These are phyloP conservation scores for Tineola bisselliella DNA, from an alignment of 2,888 invertebrate genomes.

Conservation along the genomic window DNA sequence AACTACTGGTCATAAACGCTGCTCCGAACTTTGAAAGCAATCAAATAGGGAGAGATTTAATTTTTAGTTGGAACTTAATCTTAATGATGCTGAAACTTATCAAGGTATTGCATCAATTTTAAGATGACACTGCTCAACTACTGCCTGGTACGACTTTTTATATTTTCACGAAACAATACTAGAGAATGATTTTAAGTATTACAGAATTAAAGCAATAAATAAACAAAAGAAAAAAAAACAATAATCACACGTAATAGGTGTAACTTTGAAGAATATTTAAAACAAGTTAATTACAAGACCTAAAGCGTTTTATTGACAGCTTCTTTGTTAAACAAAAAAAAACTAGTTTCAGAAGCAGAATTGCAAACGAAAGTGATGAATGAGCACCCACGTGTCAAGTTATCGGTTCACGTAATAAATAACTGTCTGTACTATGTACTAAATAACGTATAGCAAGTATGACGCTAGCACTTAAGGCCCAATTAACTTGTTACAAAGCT, in stretches of 20 bases:
- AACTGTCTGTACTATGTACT: slow-evolving; percentile 21
- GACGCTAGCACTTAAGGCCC: slow-evolving; percentile 6
- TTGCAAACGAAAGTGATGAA: slow-evolving; percentile 27
- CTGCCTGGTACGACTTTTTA: too few species aligned
- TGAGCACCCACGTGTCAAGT: slow-evolving; percentile 24
- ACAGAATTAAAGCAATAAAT: too few species aligned
- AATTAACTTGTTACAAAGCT: slow-evolving; percentile 7
- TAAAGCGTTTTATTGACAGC: slow-evolving; percentile 2
- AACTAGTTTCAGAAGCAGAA: slow-evolving; percentile 15
- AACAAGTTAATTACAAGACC: neutral
- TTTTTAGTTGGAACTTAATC: neutral
- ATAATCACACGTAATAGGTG: neutral
- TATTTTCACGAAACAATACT: too few species aligned
- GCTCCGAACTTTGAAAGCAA: neutral
- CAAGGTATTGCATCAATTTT: too few species aligned
- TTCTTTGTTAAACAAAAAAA: slow-evolving; percentile 3
- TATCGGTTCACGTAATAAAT: slow-evolving; percentile 26
- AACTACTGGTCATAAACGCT: slow-evolving; percentile 11
- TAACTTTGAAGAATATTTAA: neutral
- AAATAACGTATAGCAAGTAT: slow-evolving; percentile 16
- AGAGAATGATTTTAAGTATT: too few species aligned
- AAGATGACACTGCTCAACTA: too few species aligned
- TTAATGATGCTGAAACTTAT: too few species aligned
- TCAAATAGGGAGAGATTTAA: neutral
- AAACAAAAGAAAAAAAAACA: too few species aligned